Evolutionary conservation across 1,140 invertebrate genomes (phyloP).

Genomic region (Carcinoscorpius rotundicauda): DNA sequence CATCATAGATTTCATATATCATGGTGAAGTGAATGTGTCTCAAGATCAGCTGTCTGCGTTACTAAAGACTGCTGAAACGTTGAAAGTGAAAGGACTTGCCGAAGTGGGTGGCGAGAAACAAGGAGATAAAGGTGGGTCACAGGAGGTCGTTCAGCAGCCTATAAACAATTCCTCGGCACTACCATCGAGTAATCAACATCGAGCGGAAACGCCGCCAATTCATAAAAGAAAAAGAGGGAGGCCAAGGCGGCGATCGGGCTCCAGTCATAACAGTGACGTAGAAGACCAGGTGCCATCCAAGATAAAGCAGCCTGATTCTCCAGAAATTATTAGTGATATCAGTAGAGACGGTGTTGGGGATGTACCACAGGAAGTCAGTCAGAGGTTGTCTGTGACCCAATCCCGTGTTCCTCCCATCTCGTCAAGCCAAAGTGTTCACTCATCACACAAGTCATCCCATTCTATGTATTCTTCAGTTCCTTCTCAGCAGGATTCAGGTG

Average conservation of each 20-base stretch:
- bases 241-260: conserved; percentile 13
- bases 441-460: too few species aligned
- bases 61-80: conserved; percentile 63
- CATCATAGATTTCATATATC: conserved; percentile 84
- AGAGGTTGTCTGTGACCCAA: conserved; percentile 5
- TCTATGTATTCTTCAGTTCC: too few species aligned
- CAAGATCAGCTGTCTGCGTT: conserved; percentile 65
- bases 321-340: conserved; percentile 17
- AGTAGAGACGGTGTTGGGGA: conserved; percentile 12
- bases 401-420: not conserved
- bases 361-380: conserved; percentile 7
- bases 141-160: conserved; percentile 2
- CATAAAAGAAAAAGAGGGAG: conserved; percentile 11
- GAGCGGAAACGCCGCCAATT: conserved; percentile 13
- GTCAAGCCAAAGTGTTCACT: too few species aligned
- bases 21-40: conserved; percentile 75
- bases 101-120: conserved; percentile 44
- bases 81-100: conserved; percentile 72
- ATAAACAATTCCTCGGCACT: not conserved
- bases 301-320: conserved; percentile 19
- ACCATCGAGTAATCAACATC: too few species aligned
- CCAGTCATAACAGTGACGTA: conserved; percentile 18
- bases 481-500: conserved; percentile 5
- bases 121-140: not conserved
- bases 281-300: conserved; percentile 14